Evolutionary conservation across 1,140 invertebrate species (phyloP), one percentile per base, ranked within the genome.

Genomic region (Drosophila tropicalis): DNA sequence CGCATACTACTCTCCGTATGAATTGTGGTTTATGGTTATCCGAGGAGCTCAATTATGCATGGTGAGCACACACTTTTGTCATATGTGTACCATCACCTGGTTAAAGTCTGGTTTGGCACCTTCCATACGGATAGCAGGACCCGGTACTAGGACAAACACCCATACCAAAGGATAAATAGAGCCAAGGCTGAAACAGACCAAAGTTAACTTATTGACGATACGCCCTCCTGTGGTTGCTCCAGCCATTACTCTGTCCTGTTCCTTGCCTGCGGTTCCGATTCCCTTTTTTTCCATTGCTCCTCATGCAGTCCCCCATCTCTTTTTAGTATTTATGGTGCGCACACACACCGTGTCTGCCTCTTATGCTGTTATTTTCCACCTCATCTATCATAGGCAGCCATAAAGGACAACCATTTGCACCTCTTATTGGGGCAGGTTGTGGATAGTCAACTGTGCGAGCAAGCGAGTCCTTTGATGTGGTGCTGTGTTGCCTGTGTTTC

Each of bases 381-480:
- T 36, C 72, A 79, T 84, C 65, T 81, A 71, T 69, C 81, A 80
- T 61, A 63, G 40, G 76, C 9, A 41, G 62, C 29, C 25, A 29
- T 36, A 58, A 58, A 58, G 34, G 32, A 32, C 57, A 58, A 63
- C 67, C 62, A 79, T 84, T 86, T 85, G 64, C 79, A 82, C 79
- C 83, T 81, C 34, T 67, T 67, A 68, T 74, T 22, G 60, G 15
- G 19, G 55, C 9, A 47, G 55, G 41, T 47, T 47, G 44, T 17
- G 44, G 15, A 47, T 47, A 47, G 44, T 17, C 44, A 47, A 47
- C 44, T 19, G 44, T 17, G 17, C 17, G 44, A 47, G 44, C 7
- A 36, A 40, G 54, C 56, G 65, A 69, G 44, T 6, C 40, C 72
- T 86, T 86, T 86, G 83, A 87, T 87, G 83, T 76, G 83, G 79